Percentiles rank a stretch among this genome's conserved stretches.
phyloP scores from a whole-genome alignment of 2,113 vertebrate species.

The Pygoscelis antarcticus region DNA sequence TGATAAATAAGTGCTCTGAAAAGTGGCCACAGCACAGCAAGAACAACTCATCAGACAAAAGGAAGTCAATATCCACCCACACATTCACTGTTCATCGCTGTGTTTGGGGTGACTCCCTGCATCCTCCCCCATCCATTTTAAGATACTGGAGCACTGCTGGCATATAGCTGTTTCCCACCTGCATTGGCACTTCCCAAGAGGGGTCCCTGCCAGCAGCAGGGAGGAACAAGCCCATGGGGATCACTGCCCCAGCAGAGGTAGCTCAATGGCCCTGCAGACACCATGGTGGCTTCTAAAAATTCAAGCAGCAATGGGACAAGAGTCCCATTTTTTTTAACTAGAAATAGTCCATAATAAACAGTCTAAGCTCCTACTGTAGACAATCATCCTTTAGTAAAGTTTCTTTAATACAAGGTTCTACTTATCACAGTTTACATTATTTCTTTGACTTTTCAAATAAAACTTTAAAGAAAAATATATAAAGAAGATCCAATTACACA shows the following conservation, averaged over 20 bases:
- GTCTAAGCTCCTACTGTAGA: not conserved
- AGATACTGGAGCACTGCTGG: not conserved
- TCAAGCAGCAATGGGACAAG: not conserved
- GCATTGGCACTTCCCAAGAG: too few species aligned
- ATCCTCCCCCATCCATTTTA: too few species aligned
- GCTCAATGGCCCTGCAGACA: too few species aligned
- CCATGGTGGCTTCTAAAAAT: not conserved
- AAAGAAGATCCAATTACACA: not conserved
- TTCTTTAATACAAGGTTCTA: not conserved
- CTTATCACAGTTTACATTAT: slow-evolving; percentile 76
- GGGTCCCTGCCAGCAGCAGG: too few species aligned
- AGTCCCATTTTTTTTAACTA: not conserved
- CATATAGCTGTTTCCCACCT: not conserved
- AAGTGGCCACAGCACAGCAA: not conserved
- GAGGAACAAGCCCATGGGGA: not conserved
- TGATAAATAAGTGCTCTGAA: not conserved
- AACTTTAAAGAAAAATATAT: not conserved
- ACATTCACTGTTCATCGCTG: accelerated
- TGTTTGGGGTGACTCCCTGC: too few species aligned
- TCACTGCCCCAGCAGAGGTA: not conserved
- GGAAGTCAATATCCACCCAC: not conserved
- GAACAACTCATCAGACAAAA: not conserved
- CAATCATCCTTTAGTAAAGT: not conserved
- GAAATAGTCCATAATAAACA: not conserved
- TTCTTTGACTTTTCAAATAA: slow-evolving; percentile 66